phyloP scores from a whole-genome alignment of 2,797 vertebrate species.

The Parauchenoglanis punctatus region DNA sequence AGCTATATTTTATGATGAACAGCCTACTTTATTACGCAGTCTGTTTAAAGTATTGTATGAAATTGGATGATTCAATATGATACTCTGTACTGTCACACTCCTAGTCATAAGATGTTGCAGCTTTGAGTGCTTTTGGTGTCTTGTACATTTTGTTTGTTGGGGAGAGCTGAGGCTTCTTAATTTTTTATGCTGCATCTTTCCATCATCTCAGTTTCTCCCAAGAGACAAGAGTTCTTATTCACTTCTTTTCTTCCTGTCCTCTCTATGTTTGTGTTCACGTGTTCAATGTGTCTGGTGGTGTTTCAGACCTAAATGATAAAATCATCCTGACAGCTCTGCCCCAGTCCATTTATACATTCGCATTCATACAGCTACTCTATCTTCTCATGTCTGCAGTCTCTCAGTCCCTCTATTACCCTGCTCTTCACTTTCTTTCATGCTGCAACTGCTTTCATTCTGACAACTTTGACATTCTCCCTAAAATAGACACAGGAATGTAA shows the following conservation, averaged over 20 bases:
- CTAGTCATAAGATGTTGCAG: neutral
- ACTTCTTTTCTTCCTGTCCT: neutral
- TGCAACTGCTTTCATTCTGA: constrained; percentile 4
- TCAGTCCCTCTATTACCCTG: neutral
- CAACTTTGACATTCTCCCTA: neutral
- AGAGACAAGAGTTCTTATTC: neutral
- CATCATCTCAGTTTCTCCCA: neutral
- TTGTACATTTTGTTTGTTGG: neutral
- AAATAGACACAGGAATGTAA: neutral
- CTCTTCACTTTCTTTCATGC: constrained; percentile 1
- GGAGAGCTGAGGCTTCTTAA: neutral
- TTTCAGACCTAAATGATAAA: constrained; percentile 24
- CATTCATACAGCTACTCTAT: constrained; percentile 13
- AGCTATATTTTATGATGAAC: neutral
- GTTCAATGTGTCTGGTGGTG: constrained; percentile 6
- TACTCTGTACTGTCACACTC: neutral
- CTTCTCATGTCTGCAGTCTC: constrained; percentile 12
- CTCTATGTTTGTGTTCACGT: neutral
- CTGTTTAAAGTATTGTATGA: neutral
- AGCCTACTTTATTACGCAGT: neutral
- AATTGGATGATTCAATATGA: neutral
- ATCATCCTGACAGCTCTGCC: constrained; percentile 33
- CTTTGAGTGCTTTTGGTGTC: neutral
- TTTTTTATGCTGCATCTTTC: neutral
- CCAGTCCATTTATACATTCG: constrained; percentile 12